Evolutionary conservation across 1,140 invertebrate genomes (phyloP), one percentile per base, ranked within the genome.

Genomic region (Micrasema minimum): DNA sequence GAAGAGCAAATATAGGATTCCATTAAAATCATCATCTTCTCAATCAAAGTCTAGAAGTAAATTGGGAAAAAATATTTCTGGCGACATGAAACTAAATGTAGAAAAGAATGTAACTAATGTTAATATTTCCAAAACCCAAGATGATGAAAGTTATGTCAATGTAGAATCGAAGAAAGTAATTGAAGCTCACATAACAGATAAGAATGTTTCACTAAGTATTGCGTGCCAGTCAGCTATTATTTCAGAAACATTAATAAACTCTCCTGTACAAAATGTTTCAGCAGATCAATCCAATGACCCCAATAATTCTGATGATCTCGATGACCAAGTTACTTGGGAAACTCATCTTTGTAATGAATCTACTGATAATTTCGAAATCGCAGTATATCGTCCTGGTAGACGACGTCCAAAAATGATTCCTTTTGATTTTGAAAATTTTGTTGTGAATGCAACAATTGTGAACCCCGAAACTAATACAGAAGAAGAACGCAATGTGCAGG

Each of bases 391-490:
- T 16, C 11, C 41, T 2, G 4, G 3, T 3, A 45, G 11, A 45
- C 41, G 41, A 45, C 26, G 26, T 4, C 26, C 26, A 31, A 31
- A 31, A 31, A 4, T 31, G 7, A 31, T 31, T 2, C 26, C 26
- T 31, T 31, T 31, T 7, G 26, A 31, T 22, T 1, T 66, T 51
- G 45, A 48, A n/a, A 43, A 23, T 5, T 53, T 26, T 18, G 23
- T 11, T 22, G 18, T 67, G 18, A 67, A 26, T 23, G 65, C 51
- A 11, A 55, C 50, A 22, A 48, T 64, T 9, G 20, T 18, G 6
- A 64, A 64, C 26, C n/a, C 61, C 4, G 61, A 14, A 14, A 20
- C 38, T 11, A 20, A 57, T 5, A 26, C 31, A 5, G 65, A 67
- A 16, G 37, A 67, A 53, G 51, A 55, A 16, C 48, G 50, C 6